These are phyloP conservation scores for Cephus sareptanus DNA, from an alignment of 2,888 invertebrate genomes.

Conservation along the genomic window DNA sequence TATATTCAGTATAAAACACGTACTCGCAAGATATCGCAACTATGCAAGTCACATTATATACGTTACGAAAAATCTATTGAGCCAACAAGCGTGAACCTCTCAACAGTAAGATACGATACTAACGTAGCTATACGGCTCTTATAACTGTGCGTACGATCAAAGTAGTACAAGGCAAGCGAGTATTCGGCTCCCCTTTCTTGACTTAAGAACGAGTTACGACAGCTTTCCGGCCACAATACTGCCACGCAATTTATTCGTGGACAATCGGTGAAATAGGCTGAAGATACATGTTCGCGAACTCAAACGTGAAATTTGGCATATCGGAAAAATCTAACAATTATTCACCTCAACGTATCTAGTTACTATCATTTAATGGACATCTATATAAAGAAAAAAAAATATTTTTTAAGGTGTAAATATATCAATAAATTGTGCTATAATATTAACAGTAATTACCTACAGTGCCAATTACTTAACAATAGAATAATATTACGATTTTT, in stretches of 20 bases:
- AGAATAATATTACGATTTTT: neutral
- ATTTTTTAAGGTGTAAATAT: neutral
- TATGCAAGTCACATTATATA: neutral
- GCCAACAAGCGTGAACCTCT: neutral
- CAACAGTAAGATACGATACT: conserved; percentile 11
- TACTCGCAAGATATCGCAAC: neutral
- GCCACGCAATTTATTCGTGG: neutral
- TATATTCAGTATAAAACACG: neutral
- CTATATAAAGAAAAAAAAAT: too few relatives aligned
- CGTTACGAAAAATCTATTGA: conserved; percentile 8
- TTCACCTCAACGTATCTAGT: too few relatives aligned
- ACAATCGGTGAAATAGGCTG: too few relatives aligned
- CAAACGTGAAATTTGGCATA: neutral
- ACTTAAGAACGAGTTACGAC: conserved; percentile 2
- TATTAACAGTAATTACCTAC: neutral
- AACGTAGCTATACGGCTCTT: conserved; percentile 27
- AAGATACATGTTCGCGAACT: neutral
- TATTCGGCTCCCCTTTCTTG: conserved; percentile 32
- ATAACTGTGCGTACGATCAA: conserved; percentile 30
- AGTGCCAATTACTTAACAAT: neutral
- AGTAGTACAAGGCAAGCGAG: conserved; percentile 42
- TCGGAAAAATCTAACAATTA: neutral
- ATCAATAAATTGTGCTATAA: neutral
- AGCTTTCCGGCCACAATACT: neutral
- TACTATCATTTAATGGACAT: too few relatives aligned